Conservation (phyloP, 2,113 vertebrate genomes). For the Rhizomys pruinosus region DNA sequence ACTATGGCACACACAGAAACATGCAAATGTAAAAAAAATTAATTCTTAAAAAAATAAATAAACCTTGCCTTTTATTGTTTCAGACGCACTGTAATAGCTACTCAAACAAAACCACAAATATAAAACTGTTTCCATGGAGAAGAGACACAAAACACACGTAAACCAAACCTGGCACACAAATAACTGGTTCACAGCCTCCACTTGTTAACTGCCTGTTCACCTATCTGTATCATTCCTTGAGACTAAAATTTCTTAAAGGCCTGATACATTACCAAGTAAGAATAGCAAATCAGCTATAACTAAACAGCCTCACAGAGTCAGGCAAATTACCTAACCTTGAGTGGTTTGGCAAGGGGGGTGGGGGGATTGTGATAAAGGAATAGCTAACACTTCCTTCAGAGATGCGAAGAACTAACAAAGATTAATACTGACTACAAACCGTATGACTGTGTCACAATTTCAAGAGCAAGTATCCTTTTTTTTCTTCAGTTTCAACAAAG, state of each 20-base stretch:
- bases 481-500: constrained; percentile 20
- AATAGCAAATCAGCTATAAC: neutral
- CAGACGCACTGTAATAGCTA: neutral
- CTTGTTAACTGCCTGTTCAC: neutral
- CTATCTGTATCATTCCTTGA: neutral
- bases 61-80: neutral
- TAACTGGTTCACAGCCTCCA: neutral
- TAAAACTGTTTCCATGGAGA: neutral
- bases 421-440: neutral
- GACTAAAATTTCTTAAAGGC: neutral
- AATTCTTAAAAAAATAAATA: neutral
- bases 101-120: constrained; percentile 34
- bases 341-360: neutral
- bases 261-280: neutral
- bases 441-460: neutral
- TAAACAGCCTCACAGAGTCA: constrained; percentile 11
- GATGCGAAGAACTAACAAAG: neutral
- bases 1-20: neutral
- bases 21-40: no score
- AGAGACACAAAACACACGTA: constrained; percentile 1
- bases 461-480: neutral
- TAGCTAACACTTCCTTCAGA: neutral
- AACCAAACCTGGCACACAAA: neutral
- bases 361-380: neutral
- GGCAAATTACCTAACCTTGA: neutral